Evolutionary conservation across 1,140 invertebrate genomes (phyloP), one percentile per base, ranked within the genome.

Genomic region (Drosophila triauraria): DNA sequence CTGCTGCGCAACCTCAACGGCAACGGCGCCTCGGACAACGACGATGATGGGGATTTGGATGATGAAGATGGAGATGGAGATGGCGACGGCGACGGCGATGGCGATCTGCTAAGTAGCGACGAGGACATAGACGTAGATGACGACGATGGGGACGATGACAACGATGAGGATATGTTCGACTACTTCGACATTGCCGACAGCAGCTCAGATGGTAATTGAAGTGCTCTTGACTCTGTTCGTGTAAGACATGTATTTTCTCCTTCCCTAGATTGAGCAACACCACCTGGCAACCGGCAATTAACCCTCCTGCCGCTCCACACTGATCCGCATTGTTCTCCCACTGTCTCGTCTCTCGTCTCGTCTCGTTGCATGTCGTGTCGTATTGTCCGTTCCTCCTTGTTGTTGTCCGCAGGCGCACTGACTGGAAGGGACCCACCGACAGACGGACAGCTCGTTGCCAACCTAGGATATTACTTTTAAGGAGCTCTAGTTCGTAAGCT

Each of bases 91-190:
- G 69, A 75, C 44, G 53, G 71, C 35, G 78, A 85, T 30, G 77
- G 70, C 40, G 77, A 82, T 44, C 42, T 75, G 54, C 54, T 84
- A 6, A 71, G 80, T 27, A 68, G 69, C 46, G 84, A 82, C 9
- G 68, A 78, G 12, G 82, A 79, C 20, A 57, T 61, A 15, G 82
- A 84, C 38, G 48, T 58, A 15, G 74, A 70, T 9, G 64, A 63
- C 20, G 75, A 82, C 51, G 84, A 82, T 23, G 78, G 61, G n/a
- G n/a, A 51, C 40, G 91, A 90, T 2, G 88, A 78, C 42, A 78
- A 82, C 40, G 59, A 56, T 25, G 80, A 78, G n/a, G 65, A 68
- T 42, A 44, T 70, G 4, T 38, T 77, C 13, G 53, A 63, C 8
- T 80, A 51, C 40, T 69, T 69, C 40, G 48, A 38, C n/a, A 70